Conservation (phyloP, 2,888 invertebrate genomes). For the Thumatha senex region DNA sequence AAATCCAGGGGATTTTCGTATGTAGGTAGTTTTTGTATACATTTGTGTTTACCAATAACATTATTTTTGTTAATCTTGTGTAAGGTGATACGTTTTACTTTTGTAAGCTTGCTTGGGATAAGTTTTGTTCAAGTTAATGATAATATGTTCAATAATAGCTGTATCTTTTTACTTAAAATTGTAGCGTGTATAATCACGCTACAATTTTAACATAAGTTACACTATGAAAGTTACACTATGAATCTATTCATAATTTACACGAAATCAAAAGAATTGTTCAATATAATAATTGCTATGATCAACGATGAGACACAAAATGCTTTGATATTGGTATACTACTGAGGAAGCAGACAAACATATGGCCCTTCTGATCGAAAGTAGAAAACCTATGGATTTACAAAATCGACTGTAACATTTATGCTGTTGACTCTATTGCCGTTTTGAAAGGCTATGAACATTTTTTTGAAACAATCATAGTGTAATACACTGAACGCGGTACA, state of each 20-base stretch:
- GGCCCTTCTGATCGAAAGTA: too few relatives aligned
- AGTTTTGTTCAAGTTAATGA: background rate
- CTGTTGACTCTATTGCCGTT: too few relatives aligned
- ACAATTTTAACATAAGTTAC: too few relatives aligned
- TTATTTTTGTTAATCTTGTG: constrained; percentile 7
- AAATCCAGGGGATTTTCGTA: constrained; percentile 27
- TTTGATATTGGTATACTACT: too few relatives aligned
- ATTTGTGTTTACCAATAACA: constrained; percentile 1
- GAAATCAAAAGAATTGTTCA: background rate
- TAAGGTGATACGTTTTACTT: background rate
- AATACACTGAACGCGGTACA: too few relatives aligned
- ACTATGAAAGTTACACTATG: too few relatives aligned
- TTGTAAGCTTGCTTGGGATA: constrained; percentile 2
- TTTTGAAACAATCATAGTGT: too few relatives aligned
- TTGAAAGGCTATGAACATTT: too few relatives aligned
- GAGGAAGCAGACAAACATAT: background rate
- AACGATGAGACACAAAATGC: too few relatives aligned
- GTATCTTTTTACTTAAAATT: background rate
- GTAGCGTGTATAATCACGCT: too few relatives aligned
- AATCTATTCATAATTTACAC: background rate
- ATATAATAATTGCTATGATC: background rate
- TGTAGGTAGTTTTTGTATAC: constrained; percentile 18
- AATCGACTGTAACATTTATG: too few relatives aligned
- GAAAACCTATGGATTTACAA: too few relatives aligned
- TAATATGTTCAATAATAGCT: background rate